Evolutionary conservation across 1,140 invertebrate species (phyloP).

Genomic region (Chrysomallon squamiferum): DNA sequence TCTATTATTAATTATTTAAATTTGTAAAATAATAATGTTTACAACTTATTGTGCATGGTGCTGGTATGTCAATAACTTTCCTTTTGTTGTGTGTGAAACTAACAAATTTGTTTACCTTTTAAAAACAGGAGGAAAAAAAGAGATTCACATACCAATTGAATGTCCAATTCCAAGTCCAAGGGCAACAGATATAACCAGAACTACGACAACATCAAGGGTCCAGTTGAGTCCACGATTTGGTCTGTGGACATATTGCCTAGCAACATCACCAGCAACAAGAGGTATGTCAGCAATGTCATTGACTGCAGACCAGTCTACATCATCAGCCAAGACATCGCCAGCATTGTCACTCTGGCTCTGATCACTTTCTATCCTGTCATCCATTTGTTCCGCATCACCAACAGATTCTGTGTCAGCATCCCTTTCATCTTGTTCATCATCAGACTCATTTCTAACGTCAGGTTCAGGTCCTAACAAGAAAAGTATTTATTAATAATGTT

Average conservation of each 20-base stretch:
- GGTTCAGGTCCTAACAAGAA: too few relatives aligned
- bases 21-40: too few relatives aligned
- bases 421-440: too few relatives aligned
- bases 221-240: slow-evolving; percentile 16
- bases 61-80: too few relatives aligned
- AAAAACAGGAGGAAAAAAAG: too few relatives aligned
- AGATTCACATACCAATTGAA: slow-evolving; percentile 16
- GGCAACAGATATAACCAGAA: slow-evolving; percentile 12
- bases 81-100: too few relatives aligned
- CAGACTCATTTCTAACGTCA: too few relatives aligned
- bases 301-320: slow-evolving; percentile 14
- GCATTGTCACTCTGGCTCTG: slow-evolving; percentile 14
- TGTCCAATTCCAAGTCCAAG: slow-evolving; percentile 19
- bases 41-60: too few relatives aligned
- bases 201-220: slow-evolving; percentile 13
- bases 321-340: slow-evolving; percentile 3
- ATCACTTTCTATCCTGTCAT: slow-evolving; percentile 24
- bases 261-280: slow-evolving; percentile 19
- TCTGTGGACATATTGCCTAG: slow-evolving; percentile 14
- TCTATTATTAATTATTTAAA: too few relatives aligned
- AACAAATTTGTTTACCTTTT: too few relatives aligned
- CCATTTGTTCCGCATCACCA: not conserved
- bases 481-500: too few relatives aligned
- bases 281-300: slow-evolving; percentile 26
- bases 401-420: too few relatives aligned